Evolutionary conservation across 2,888 invertebrate genomes (phyloP).

Genomic region (Trachelus stipa): DNA sequence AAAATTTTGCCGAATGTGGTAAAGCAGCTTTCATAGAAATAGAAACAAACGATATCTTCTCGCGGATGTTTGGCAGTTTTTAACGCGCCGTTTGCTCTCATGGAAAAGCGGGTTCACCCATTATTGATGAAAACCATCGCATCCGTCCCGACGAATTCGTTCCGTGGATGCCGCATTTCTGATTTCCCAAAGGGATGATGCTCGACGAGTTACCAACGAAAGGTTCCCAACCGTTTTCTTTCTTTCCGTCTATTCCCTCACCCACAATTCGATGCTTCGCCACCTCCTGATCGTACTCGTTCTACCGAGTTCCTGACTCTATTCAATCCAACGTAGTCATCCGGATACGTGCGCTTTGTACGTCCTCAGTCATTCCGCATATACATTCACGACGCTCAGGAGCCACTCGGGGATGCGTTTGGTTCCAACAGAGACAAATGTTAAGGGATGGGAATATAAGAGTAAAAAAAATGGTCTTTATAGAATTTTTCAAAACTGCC

Average conservation of each 20-base stretch:
- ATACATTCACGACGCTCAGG: too few species aligned
- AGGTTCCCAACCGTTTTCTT: background rate
- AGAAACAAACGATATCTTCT: background rate
- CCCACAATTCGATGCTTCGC: background rate
- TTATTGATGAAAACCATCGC: background rate
- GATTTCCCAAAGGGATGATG: slow-evolving; percentile 1
- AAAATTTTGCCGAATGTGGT: background rate
- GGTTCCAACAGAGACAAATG: background rate
- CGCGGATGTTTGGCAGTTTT: background rate
- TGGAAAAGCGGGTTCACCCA: background rate
- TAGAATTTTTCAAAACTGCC: background rate
- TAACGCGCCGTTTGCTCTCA: background rate
- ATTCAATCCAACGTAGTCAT: background rate
- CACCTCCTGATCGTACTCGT: background rate
- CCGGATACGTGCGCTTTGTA: background rate
- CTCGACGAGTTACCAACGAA: background rate
- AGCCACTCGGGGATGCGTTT: background rate
- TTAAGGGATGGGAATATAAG: background rate
- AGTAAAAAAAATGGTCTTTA: background rate
- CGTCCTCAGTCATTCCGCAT: too few species aligned
- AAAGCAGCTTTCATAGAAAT: background rate
- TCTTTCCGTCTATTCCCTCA: background rate
- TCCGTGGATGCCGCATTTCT: slow-evolving; percentile 1
- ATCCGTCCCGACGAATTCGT: background rate
- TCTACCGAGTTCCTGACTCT: background rate